Base-by-base conservation (phyloP, 2,113 vertebrate species). In the Pseudonaja textilis region DNA sequence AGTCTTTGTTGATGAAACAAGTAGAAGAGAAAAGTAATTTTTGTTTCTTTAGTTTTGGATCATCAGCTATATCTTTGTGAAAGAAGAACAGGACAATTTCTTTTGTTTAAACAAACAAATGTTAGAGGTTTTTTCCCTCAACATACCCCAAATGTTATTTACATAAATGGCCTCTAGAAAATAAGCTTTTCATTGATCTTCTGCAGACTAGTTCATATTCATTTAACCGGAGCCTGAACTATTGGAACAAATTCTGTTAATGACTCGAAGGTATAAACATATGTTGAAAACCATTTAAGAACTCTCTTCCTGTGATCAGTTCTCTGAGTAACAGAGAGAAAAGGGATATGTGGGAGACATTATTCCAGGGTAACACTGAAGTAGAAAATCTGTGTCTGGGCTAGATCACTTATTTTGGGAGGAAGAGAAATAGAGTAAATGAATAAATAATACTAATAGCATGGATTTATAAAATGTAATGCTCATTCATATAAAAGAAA, bases 181-280 rank as follows among this genome's bases (percentile, higher is more conserved):
- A 91, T 34, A 89, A 90, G 26, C 52, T 94, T 91, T 94, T 93
- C 81, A 91, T 9, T 94, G 50, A 90, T 50, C 90, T 91, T 56
- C 47, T 89, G 50, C 0, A 59, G 93, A 90, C 47, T 91, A 39
- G 4, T 64, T 8, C 34, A 74, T 90, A 87, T 34, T 88, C 6
- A 91, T 25, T 89, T 23, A 89, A 94, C 81, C 47, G 47, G 42
- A 18, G 0, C 89, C 92, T 94, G n/a, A 86, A 25, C 88, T n/a
- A 52, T n/a, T 57, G 52, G 89, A 92, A 47, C 0, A 92, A 11
- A 56, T 89, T 93, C 92, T 89, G 1, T 9, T 92, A 39, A 91
- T 89, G 81, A 94, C 22, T 93, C 0, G 1, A 34, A 39, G 1
- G 57, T n/a, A 0, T 87, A 34, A 89, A 94, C 94, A 89, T 90